phyloP scores from a whole-genome alignment of 2,888 invertebrate species.

The Tribolium freemani region DNA sequence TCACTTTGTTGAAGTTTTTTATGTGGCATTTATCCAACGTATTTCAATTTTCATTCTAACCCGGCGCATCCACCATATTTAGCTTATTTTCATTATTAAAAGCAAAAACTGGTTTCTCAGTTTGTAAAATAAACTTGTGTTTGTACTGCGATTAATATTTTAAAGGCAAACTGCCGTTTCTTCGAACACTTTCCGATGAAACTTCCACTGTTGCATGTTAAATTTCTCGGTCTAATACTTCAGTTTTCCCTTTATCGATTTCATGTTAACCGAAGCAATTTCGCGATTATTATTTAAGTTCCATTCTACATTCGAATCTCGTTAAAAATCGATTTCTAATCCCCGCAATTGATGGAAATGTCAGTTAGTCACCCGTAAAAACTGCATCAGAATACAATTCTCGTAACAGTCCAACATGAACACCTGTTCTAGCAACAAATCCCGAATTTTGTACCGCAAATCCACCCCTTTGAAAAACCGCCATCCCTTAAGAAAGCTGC shows the following conservation, averaged over 20 bases:
- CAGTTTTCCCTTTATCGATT: background rate
- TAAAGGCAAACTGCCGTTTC: background rate
- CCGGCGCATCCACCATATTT: no score
- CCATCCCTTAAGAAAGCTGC: background rate
- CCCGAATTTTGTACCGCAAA: background rate
- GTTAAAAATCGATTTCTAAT: background rate
- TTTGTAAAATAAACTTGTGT: background rate
- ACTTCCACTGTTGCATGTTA: background rate
- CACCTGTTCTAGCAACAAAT: slow-evolving; percentile 5
- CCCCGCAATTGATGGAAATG: background rate
- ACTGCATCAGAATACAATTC: background rate
- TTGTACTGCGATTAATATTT: background rate
- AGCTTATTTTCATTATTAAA: no score
- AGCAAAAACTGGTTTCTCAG: background rate
- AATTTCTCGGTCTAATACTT: background rate
- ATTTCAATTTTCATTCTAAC: no score
- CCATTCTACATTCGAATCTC: background rate
- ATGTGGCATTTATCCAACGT: no score
- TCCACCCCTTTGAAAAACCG: background rate
- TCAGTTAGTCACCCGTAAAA: background rate
- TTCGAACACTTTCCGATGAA: background rate
- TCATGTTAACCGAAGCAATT: background rate
- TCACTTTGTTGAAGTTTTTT: no score
- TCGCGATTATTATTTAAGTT: background rate
- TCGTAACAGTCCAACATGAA: no score